These are phyloP conservation scores for Silurus glanis DNA, from an alignment of 2,113 vertebrate species.

Conservation along the genomic window DNA sequence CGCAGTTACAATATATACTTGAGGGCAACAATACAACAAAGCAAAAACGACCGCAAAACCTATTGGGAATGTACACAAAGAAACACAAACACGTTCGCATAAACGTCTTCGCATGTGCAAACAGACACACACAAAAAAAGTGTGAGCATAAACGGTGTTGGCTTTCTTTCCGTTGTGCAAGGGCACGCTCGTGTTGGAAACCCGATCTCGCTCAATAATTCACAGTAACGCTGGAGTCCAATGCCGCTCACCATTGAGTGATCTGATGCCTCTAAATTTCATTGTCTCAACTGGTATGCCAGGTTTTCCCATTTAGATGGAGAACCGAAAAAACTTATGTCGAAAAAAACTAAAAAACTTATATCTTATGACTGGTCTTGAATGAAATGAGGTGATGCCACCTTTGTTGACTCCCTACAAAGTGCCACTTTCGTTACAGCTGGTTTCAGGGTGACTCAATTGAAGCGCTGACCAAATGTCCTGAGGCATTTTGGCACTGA, in stretches of 20 bases:
- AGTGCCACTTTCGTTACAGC: slow-evolving; percentile 37
- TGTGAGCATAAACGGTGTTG: slow-evolving; percentile 72
- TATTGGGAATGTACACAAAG: not conserved
- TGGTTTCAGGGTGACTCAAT: not conserved
- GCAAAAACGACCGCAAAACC: slow-evolving; percentile 6
- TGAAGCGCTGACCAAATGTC: not conserved
- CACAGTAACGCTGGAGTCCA: slow-evolving; percentile 64
- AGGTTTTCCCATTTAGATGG: not conserved
- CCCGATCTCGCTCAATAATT: slow-evolving; percentile 73
- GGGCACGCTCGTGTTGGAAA: slow-evolving; percentile 60
- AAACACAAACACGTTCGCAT: slow-evolving; percentile 33
- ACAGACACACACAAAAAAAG: slow-evolving; percentile 54
- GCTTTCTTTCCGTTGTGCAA: slow-evolving; percentile 75
- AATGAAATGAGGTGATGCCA: slow-evolving; percentile 4
- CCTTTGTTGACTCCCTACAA: slow-evolving; percentile 35
- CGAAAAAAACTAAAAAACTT: too few relatives aligned
- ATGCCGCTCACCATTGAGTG: slow-evolving; percentile 65
- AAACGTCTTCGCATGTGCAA: slow-evolving; percentile 45
- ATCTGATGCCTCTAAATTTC: slow-evolving; percentile 54
- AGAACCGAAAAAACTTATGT: not conserved
- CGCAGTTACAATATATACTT: slow-evolving; percentile 21
- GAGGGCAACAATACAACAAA: not conserved
- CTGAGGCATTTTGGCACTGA: not conserved
- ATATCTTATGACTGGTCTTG: not conserved
- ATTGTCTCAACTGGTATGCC: not conserved